Conservation (phyloP, 2,797 vertebrate genomes). For the Falco concolor region DNA sequence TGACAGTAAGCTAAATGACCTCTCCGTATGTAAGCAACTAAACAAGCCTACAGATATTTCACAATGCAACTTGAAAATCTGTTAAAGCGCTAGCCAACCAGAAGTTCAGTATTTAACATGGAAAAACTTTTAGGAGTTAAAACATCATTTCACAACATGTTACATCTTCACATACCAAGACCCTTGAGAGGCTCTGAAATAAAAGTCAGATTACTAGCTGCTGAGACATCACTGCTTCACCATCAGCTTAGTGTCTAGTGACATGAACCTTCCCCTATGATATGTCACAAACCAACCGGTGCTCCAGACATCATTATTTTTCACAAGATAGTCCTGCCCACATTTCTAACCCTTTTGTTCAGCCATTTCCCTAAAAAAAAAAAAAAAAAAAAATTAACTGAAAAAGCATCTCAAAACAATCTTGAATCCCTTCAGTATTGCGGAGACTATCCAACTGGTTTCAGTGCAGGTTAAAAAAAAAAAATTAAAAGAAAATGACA, state of each 20-base stretch:
- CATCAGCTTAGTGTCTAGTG: neutral
- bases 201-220: neutral
- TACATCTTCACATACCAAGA: neutral
- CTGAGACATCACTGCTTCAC: neutral
- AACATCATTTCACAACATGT: neutral
- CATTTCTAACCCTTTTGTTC: accelerated
- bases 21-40: neutral
- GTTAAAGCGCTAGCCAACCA: neutral
- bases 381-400: neutral
- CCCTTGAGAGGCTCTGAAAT: neutral
- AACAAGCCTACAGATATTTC: neutral
- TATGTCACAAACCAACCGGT: accelerated
- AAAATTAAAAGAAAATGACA: neutral
- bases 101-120: neutral
- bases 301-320: neutral
- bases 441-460: neutral
- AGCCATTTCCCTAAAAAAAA: neutral
- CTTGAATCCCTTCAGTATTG: neutral
- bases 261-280: neutral
- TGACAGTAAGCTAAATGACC: neutral
- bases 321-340: neutral
- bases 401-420: neutral
- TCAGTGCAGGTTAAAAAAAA: neutral
- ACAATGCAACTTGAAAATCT: neutral
- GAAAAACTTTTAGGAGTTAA: neutral